These are phyloP conservation scores for Eretmocerus hayati DNA, from an alignment of 2,888 invertebrate genomes.

Conservation along the genomic window DNA sequence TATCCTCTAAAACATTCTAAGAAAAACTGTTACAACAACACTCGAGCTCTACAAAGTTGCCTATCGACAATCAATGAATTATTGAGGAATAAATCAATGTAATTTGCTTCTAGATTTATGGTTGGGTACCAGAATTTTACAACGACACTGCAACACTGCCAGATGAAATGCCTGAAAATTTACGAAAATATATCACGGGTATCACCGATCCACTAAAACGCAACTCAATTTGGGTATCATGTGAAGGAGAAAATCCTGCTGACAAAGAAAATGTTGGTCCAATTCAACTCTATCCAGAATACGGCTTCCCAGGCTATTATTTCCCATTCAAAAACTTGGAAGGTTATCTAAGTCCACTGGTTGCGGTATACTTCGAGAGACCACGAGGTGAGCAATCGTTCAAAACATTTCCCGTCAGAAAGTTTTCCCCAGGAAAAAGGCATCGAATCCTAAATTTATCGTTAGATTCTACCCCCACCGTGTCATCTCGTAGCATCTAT, in stretches of 20 bases:
- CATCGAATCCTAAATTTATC: no score
- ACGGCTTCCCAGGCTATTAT: conserved; percentile 83
- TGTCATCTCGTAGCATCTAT: no score
- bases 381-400: conserved; percentile 64
- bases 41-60: no score
- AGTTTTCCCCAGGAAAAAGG: no score
- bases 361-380: conserved; percentile 77
- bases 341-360: conserved; percentile 81
- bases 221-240: conserved; percentile 86
- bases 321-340: conserved; percentile 82
- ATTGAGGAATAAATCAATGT: no score
- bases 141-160: conserved; percentile 66
- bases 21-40: no score
- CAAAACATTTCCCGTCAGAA: neutral
- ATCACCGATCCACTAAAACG: conserved; percentile 47
- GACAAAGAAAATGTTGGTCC: conserved; percentile 88
- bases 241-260: conserved; percentile 88
- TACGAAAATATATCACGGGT: conserved; percentile 62
- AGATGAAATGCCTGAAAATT: conserved; percentile 62
- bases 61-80: no score
- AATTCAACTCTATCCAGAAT: conserved; percentile 70
- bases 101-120: conserved; percentile 73
- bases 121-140: conserved; percentile 80
- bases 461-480: no score
- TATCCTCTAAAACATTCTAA: no score